Percentiles rank a stretch among this genome's conserved stretches.
Conservation (phyloP, 2,888 invertebrate genomes). For the Drosophila limbata region DNA sequence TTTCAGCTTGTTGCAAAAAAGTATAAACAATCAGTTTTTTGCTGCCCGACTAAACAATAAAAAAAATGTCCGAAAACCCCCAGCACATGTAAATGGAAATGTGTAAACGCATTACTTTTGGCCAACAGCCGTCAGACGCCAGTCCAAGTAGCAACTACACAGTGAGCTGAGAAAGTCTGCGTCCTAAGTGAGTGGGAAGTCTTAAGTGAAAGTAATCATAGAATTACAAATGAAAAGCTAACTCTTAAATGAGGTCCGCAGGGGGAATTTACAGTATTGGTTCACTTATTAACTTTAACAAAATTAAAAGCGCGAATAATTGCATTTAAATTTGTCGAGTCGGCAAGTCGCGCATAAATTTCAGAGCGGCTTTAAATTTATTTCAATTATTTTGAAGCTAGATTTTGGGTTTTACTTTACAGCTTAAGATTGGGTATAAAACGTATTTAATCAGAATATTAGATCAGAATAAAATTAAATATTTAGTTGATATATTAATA, state of each 20-base stretch:
- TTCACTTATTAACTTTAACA: background rate
- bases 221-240: slow-evolving; percentile 10
- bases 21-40: slow-evolving; percentile 67
- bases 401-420: background rate
- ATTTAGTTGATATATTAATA: too few species aligned
- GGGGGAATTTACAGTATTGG: background rate
- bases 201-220: slow-evolving; percentile 18
- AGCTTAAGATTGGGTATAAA: background rate
- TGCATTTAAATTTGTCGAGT: background rate
- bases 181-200: slow-evolving; percentile 6
- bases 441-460: too few species aligned
- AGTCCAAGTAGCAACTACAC: slow-evolving; percentile 33
- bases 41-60: slow-evolving; percentile 26
- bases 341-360: background rate
- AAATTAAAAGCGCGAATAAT: background rate
- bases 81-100: slow-evolving; percentile 29
- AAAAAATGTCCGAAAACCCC: slow-evolving; percentile 16
- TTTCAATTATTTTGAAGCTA: background rate
- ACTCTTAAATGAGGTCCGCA: background rate
- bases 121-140: slow-evolving; percentile 73
- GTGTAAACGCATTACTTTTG: slow-evolving; percentile 57
- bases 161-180: slow-evolving; percentile 19
- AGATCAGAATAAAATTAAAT: too few species aligned
- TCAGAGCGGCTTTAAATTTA: background rate
- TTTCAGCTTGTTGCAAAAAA: slow-evolving; percentile 77